Conservation (phyloP, 2,888 invertebrate species). For the Steromphala cineraria region DNA sequence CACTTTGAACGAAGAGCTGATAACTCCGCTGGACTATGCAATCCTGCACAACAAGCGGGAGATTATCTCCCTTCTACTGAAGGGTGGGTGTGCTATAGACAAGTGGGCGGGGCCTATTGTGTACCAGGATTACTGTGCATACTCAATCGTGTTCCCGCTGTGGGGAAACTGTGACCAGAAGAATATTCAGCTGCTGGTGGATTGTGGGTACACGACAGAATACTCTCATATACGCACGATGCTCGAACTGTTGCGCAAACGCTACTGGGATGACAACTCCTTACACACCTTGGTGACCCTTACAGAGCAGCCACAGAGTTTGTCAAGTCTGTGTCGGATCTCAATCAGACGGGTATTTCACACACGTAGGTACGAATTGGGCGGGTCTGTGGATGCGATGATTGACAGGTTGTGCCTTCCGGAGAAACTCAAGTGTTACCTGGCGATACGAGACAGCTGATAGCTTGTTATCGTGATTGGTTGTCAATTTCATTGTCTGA, state of each 20-base stretch:
- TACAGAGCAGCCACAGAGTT: conserved; percentile 35
- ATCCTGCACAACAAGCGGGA: conserved; percentile 39
- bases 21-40: conserved; percentile 45
- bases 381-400: conserved; percentile 30
- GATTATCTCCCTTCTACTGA: conserved; percentile 40
- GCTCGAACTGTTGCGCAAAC: conserved; percentile 33
- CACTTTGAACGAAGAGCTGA: conserved; percentile 43
- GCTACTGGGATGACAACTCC: conserved; percentile 34
- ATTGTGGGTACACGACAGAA: conserved; percentile 42
- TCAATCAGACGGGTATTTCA: conserved; percentile 36
- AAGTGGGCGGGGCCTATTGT: conserved; percentile 43
- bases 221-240: conserved; percentile 35
- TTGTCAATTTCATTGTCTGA: no score
- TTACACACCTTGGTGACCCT: conserved; percentile 28
- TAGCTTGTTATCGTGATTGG: background rate
- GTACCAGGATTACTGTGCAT: conserved; percentile 43
- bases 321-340: conserved; percentile 32
- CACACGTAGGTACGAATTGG: conserved; percentile 25
- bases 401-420: conserved; percentile 34
- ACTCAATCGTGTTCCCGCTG: conserved; percentile 43
- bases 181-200: conserved; percentile 39
- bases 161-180: conserved; percentile 43
- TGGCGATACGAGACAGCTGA: conserved; percentile 20
- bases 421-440: conserved; percentile 31
- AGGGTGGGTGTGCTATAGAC: conserved; percentile 46